Evolutionary conservation across 2,113 vertebrate species (phyloP).

Genomic region (Limnothrissa miodon): DNA sequence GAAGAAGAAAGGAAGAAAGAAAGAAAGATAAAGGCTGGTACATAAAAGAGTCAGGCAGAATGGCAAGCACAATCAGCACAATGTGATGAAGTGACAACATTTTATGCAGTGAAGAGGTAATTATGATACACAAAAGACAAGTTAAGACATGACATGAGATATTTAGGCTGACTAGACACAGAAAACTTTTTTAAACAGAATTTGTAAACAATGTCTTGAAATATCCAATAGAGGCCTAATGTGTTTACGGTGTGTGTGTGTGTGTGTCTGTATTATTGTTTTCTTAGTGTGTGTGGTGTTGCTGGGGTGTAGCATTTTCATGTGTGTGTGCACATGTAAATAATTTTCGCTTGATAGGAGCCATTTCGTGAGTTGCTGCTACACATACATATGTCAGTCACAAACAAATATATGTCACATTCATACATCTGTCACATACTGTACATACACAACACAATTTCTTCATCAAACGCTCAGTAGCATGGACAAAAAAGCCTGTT

Average conservation of each 20-base stretch:
- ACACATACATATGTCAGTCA: background rate
- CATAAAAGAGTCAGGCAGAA: background rate
- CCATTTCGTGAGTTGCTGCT: background rate
- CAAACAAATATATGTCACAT: no score
- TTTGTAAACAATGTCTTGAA: no score
- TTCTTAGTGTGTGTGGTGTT: background rate
- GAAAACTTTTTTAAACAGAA: background rate
- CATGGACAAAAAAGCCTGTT: no score
- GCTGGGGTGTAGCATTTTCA: background rate
- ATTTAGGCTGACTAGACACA: background rate
- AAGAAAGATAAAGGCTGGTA: background rate
- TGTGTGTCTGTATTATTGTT: background rate
- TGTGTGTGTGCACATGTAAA: background rate
- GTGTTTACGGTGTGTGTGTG: background rate
- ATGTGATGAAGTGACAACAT: conserved; percentile 3
- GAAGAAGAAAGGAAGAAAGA: background rate
- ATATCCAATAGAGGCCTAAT: background rate
- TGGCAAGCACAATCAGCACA: background rate
- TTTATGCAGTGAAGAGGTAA: background rate
- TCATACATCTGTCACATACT: no score
- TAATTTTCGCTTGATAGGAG: background rate
- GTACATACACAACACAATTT: no score
- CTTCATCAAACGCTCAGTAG: no score
- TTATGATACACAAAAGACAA: background rate
- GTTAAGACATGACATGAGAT: background rate